A percentile compares a stretch with the other conserved stretches of the same genome.
phyloP scores from a whole-genome alignment of 2,888 invertebrate genomes.

The Trissoscelio sp. region DNA sequence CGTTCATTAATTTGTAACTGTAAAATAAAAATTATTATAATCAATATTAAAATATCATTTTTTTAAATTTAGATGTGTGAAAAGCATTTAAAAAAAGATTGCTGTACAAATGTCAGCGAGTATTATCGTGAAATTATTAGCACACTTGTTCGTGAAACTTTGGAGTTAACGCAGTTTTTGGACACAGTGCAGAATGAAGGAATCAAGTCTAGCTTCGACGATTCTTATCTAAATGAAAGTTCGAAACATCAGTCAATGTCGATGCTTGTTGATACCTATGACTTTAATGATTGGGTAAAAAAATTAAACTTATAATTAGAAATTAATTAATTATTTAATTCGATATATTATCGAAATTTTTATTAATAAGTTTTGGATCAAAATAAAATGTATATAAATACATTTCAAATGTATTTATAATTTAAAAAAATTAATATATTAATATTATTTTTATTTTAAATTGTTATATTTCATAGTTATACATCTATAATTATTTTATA shows the following conservation, averaged over 20 bases:
- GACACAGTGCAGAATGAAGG: slow-evolving; percentile 89
- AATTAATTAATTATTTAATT: too few species aligned
- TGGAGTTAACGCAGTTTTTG: slow-evolving; percentile 95
- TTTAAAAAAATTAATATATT: background rate
- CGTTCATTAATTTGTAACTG: background rate
- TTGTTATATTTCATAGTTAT: too few species aligned
- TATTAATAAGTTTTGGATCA: too few species aligned
- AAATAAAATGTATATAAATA: too few species aligned
- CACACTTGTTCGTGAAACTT: slow-evolving; percentile 95
- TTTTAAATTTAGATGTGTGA: slow-evolving; percentile 84
- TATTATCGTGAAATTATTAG: slow-evolving; percentile 97
- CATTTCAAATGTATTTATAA: background rate
- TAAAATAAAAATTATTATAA: background rate
- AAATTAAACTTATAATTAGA: background rate
- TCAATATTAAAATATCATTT: background rate
- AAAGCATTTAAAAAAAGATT: slow-evolving; percentile 83
- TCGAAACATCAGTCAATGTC: slow-evolving; percentile 87
- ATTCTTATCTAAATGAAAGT: slow-evolving; percentile 84
- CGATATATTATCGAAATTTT: too few species aligned
- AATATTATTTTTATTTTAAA: too few species aligned
- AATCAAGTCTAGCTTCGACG: slow-evolving; percentile 81
- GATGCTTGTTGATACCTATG: slow-evolving; percentile 89
- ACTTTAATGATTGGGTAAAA: slow-evolving; percentile 95
- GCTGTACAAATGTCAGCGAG: slow-evolving; percentile 86
- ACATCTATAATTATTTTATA: slow-evolving; percentile 9